These are phyloP conservation scores for Petrocephalus zakoni DNA, from an alignment of 2,113 vertebrate genomes.

Conservation along the genomic window DNA sequence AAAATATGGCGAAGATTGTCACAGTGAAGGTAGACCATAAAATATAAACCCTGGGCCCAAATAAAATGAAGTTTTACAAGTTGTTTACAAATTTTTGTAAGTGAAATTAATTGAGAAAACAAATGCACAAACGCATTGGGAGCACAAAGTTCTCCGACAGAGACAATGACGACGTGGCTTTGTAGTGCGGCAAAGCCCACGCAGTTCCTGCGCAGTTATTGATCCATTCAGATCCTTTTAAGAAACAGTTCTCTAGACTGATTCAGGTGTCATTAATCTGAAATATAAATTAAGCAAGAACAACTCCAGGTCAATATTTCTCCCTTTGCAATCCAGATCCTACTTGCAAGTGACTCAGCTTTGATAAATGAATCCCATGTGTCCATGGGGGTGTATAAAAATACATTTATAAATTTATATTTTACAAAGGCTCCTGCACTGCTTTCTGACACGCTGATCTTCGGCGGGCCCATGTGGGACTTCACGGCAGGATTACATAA, in stretches of 20 bases:
- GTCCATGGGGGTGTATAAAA: neutral
- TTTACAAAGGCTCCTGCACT: neutral
- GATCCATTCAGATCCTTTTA: neutral
- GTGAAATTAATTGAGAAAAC: neutral
- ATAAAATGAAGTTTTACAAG: neutral
- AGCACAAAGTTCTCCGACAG: neutral
- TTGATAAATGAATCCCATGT: neutral
- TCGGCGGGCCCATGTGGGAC: no score
- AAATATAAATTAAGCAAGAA: neutral
- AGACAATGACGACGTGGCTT: neutral
- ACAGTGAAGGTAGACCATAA: neutral
- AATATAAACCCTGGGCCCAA: neutral
- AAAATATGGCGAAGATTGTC: neutral
- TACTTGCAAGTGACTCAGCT: neutral
- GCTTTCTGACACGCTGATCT: neutral
- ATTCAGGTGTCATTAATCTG: neutral
- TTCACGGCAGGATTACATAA: neutral
- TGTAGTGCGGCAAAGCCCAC: neutral
- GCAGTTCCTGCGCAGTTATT: neutral
- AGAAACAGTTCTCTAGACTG: neutral
- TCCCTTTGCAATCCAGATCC: neutral
- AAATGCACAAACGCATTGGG: neutral
- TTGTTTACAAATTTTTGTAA: neutral
- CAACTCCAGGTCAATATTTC: neutral
- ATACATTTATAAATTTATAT: neutral